Base-by-base conservation (phyloP, 2,797 vertebrate species). In the Channallabes apus region DNA sequence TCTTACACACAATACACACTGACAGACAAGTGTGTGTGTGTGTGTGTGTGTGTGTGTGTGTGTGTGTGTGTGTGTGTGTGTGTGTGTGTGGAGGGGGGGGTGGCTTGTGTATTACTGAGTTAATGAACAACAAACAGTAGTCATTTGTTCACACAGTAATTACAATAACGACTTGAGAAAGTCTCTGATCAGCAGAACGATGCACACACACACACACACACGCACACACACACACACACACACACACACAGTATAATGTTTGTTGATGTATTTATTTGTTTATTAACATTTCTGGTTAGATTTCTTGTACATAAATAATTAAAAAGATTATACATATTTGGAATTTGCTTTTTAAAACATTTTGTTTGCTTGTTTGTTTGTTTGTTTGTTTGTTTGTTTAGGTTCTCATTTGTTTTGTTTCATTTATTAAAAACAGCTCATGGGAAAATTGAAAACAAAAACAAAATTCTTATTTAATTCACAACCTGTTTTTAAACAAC, bases 81-180 rank as follows among this genome's bases (percentile, higher is more conserved):
- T n/a, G n/a, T n/a, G n/a, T n/a, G n/a, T n/a, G n/a, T n/a, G n/a
- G n/a, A n/a, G n/a, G n/a, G n/a, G n/a, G n/a, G n/a, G n/a, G n/a
- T n/a, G n/a, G n/a, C n/a, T n/a, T n/a, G n/a, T 69, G 65, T 89
- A 91, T 91, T 76, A 88, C 89, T 91, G 85, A 85, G 88, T 89
- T 94, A 94, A 95, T 94, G 90, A 93, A 94, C 91, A 93, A 94
- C 91, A 94, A 83, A 76, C 89, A 85, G 88, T 83, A 92, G 92
- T 93, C 81, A 83, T 92, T 86, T 90, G 91, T 88, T 90, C 90
- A 87, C 84, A 88, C 90, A 88, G 89, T 92, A 89, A 90, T 94
- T 92, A 93, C 87, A 84, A 86, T 92, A 90, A 91, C 89, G 89
- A 90, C 87, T 89, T 83, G 87, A 58, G 46, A 22, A 46, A 75